Conservation (phyloP, 2,888 invertebrate genomes). For the Macaria notata region DNA sequence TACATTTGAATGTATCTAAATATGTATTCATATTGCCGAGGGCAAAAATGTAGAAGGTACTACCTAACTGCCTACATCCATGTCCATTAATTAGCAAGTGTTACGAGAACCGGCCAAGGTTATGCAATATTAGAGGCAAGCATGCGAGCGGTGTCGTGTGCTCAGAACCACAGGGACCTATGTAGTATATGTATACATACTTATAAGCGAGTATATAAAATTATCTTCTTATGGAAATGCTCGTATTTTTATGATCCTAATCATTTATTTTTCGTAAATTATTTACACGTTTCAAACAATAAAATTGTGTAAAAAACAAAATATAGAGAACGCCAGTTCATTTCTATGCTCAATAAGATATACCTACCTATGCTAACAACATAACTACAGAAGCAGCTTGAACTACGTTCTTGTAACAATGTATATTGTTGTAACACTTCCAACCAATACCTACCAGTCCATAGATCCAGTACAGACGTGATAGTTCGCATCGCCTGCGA, state of each 20-base stretch:
- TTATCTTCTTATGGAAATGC: too few relatives aligned
- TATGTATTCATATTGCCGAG: conserved; percentile 17
- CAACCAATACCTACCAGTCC: neutral
- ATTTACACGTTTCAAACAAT: too few relatives aligned
- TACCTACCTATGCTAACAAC: too few relatives aligned
- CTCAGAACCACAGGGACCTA: conserved; percentile 1
- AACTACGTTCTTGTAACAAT: too few relatives aligned
- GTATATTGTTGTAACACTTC: too few relatives aligned
- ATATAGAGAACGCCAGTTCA: too few relatives aligned
- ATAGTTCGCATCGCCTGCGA: conserved; percentile 41
- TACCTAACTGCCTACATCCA: conserved; percentile 14
- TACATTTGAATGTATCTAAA: conserved; percentile 13
- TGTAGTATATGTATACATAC: neutral
- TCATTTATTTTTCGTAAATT: too few relatives aligned
- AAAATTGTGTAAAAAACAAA: too few relatives aligned
- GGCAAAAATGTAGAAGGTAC: conserved; percentile 11
- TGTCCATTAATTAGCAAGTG: conserved; percentile 53
- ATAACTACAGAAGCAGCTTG: too few relatives aligned
- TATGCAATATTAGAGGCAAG: conserved; percentile 37
- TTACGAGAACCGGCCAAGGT: conserved; percentile 46
- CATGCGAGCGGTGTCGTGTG: conserved; percentile 15
- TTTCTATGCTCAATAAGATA: too few relatives aligned
- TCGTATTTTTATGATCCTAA: too few relatives aligned
- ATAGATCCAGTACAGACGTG: conserved; percentile 34
- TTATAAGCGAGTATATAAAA: neutral